Evolutionary conservation across 2,113 vertebrate genomes (phyloP).

Genomic region (Picathartes gymnocephalus): DNA sequence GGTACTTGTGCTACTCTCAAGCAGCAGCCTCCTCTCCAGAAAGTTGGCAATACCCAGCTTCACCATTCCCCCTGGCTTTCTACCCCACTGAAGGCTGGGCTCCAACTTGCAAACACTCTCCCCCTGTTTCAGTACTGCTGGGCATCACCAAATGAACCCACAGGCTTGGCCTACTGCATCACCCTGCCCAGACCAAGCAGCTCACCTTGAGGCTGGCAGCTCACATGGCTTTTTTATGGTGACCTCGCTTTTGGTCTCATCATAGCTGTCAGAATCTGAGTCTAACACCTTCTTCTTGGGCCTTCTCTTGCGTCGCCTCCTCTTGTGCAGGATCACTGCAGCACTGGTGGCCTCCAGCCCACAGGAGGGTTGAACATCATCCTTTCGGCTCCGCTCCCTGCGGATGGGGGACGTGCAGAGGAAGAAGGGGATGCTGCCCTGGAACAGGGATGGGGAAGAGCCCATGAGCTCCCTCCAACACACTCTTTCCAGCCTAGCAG

Average conservation of each 20-base stretch:
- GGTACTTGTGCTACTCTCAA: background rate
- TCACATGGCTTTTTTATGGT: slow-evolving; percentile 17
- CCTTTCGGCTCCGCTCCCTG: slow-evolving; percentile 15
- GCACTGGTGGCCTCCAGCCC: background rate
- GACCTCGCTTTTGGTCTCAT: slow-evolving; percentile 47
- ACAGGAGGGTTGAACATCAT: background rate
- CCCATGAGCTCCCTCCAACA: background rate
- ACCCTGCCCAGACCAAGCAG: background rate
- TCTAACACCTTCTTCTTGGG: slow-evolving; percentile 51
- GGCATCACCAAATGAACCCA: background rate
- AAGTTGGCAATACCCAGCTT: background rate
- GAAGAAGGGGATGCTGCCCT: slow-evolving; percentile 73
- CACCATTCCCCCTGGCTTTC: background rate
- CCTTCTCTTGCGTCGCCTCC: slow-evolving; percentile 75
- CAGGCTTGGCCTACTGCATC: background rate
- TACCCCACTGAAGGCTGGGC: background rate
- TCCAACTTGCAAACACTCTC: background rate
- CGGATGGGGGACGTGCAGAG: slow-evolving; percentile 85
- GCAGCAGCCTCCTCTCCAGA: background rate
- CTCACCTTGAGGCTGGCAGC: slow-evolving; percentile 62
- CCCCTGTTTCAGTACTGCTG: background rate
- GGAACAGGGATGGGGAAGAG: background rate
- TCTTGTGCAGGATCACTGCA: slow-evolving; percentile 37
- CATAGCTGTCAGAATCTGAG: slow-evolving; percentile 75
- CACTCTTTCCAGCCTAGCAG: background rate